Evolutionary conservation across 2,797 vertebrate genomes (phyloP).

Genomic region (Calcarius lapponicus): DNA sequence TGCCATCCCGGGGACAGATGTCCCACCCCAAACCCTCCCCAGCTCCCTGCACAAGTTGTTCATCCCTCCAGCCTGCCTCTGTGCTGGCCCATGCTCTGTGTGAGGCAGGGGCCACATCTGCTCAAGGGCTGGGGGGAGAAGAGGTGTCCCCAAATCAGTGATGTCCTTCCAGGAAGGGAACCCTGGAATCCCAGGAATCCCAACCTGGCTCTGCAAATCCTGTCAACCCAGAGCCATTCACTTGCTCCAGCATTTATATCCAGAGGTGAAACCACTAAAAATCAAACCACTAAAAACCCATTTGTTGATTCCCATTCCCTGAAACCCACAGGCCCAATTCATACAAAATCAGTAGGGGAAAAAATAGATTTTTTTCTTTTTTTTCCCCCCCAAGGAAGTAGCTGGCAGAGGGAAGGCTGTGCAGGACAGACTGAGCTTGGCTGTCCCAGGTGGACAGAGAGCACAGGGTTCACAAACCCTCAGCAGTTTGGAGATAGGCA

Average conservation of each 20-base stretch:
- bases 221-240: not conserved
- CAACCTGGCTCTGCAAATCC: not conserved
- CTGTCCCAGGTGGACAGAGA: not conserved
- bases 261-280: not conserved
- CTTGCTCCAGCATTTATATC: not conserved
- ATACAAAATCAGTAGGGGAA: not conserved
- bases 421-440: not conserved
- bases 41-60: not conserved
- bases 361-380: rapidly evolving
- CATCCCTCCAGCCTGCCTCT: rapidly evolving
- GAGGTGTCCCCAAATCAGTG: not conserved
- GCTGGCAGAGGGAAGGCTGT: rapidly evolving
- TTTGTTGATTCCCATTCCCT: not conserved
- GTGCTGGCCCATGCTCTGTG: not conserved
- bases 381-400: not conserved
- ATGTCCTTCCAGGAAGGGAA: not conserved
- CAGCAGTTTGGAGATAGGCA: not conserved
- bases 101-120: not conserved
- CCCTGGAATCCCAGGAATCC: not conserved
- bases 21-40: not conserved
- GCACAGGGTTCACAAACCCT: not conserved
- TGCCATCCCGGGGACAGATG: rapidly evolving
- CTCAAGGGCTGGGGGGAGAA: not conserved
- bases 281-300: not conserved
- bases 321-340: not conserved